These are phyloP conservation scores for Polietes domitor DNA, from an alignment of 2,888 invertebrate species.

Conservation along the genomic window DNA sequence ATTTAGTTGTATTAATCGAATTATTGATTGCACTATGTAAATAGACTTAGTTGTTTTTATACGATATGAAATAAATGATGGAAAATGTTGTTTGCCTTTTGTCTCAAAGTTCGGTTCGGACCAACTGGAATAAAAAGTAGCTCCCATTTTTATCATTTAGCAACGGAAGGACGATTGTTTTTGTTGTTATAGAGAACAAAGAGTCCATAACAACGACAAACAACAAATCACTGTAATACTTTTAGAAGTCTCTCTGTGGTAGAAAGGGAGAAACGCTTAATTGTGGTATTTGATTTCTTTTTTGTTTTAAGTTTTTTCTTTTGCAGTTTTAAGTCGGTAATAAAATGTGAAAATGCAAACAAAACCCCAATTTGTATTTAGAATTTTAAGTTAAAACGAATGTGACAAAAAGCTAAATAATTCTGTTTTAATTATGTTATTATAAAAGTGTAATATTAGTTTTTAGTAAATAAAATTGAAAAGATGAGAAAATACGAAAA, in stretches of 20 bases:
- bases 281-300: constrained; percentile 25
- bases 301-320: constrained; percentile 16
- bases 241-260: background rate
- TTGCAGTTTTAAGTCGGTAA: constrained; percentile 3
- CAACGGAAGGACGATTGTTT: background rate
- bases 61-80: background rate
- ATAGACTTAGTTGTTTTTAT: background rate
- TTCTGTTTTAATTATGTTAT: background rate
- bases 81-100: background rate
- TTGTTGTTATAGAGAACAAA: background rate
- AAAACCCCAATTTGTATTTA: background rate
- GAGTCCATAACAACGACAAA: background rate
- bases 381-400: background rate
- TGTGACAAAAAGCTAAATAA: background rate
- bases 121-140: too few species aligned
- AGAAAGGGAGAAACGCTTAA: constrained; percentile 17
- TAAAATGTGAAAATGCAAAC: background rate
- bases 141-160: too few species aligned
- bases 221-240: constrained; percentile 16
- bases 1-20: background rate
- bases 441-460: background rate
- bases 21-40: background rate
- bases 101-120: too few species aligned
- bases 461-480: constrained; percentile 2
- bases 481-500: background rate